These are phyloP conservation scores for Aethina tumida DNA, from an alignment of 1,140 invertebrate genomes.

Conservation along the genomic window DNA sequence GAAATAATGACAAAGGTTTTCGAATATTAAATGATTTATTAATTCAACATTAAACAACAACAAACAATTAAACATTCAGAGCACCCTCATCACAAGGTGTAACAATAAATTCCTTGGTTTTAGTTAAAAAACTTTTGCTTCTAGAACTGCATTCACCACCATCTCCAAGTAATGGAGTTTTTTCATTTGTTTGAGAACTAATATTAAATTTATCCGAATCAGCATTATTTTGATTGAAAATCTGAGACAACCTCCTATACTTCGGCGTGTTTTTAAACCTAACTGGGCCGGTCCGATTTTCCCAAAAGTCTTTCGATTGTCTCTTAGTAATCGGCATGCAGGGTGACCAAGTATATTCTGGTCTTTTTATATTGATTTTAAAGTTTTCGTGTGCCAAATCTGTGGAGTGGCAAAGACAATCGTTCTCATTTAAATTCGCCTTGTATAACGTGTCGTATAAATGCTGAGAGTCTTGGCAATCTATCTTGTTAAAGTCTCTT, in stretches of 20 bases:
- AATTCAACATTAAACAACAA: too few relatives aligned
- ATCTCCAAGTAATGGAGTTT: conserved; percentile 7
- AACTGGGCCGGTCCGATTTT: background rate
- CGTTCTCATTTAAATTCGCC: conserved; percentile 1
- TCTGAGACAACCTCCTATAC: conserved; percentile 15
- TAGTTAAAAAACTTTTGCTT: conserved; percentile 3
- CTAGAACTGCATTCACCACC: conserved; percentile 5
- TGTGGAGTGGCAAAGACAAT: conserved; percentile 14
- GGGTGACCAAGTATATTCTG: conserved; percentile 19
- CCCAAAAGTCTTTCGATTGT: conserved; percentile 4
- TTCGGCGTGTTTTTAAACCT: background rate
- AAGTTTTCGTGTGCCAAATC: conserved; percentile 16
- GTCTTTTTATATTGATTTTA: conserved; percentile 11
- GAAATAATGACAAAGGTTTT: too few relatives aligned
- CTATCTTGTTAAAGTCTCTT: conserved; percentile 43
- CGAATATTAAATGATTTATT: too few relatives aligned
- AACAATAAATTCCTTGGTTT: conserved; percentile 18
- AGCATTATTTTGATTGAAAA: conserved; percentile 12
- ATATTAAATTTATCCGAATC: conserved; percentile 6
- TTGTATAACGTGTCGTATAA: too few relatives aligned
- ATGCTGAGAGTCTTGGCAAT: too few relatives aligned
- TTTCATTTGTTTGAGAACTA: conserved; percentile 5
- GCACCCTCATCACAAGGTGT: conserved; percentile 20
- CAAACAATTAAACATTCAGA: too few relatives aligned
- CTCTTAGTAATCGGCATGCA: conserved; percentile 8